These are phyloP conservation scores for Phycodurus eques DNA, from an alignment of 2,113 vertebrate species.

Conservation along the genomic window DNA sequence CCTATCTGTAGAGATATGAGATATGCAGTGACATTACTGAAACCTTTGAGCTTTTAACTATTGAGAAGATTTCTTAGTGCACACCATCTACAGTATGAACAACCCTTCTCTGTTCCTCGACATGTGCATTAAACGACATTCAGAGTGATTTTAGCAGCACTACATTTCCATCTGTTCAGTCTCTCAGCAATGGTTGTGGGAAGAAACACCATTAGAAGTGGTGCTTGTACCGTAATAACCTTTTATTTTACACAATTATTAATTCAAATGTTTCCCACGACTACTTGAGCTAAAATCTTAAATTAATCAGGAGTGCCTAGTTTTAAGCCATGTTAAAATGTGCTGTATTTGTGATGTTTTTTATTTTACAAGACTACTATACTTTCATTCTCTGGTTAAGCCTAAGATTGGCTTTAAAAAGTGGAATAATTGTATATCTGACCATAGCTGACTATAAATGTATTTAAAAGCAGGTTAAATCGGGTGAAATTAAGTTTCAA, in stretches of 20 bases:
- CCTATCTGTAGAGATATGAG: no score
- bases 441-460: constrained; percentile 41
- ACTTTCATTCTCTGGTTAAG: background rate
- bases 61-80: background rate
- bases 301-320: background rate
- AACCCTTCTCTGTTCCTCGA: background rate
- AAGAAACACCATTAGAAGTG: constrained; percentile 35
- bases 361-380: background rate
- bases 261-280: background rate
- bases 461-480: background rate
- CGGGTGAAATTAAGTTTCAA: constrained; percentile 13
- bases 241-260: constrained; percentile 40
- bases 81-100: background rate
- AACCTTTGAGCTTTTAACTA: constrained; percentile 21
- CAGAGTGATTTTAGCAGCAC: constrained; percentile 37
- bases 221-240: constrained; percentile 23
- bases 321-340: constrained; percentile 3
- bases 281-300: background rate
- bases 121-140: constrained; percentile 20
- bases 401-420: constrained; percentile 19
- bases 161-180: constrained; percentile 45
- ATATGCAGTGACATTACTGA: constrained; percentile 11
- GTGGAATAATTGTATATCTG: constrained; percentile 38
- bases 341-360: background rate
- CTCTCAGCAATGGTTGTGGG: constrained; percentile 42